phyloP scores from a whole-genome alignment of 2,113 vertebrate genomes.

The Diadophis punctatus region DNA sequence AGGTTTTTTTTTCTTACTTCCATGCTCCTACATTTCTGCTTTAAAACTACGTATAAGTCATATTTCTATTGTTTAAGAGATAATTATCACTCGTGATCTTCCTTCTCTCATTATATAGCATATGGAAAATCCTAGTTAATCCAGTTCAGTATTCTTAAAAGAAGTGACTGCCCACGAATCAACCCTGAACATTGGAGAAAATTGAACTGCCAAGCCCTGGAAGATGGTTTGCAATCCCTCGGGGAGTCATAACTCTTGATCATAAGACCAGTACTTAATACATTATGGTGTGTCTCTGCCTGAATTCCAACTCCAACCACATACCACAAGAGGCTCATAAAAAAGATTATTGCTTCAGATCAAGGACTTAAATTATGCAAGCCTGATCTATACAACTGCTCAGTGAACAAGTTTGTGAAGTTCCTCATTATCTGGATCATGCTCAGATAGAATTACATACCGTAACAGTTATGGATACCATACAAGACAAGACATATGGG shows the following conservation, averaged over 20 bases:
- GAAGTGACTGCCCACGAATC: background rate
- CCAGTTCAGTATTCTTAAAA: background rate
- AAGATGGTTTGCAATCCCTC: slow-evolving; percentile 1
- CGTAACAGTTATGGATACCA: background rate
- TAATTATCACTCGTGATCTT: background rate
- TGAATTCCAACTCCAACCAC: background rate
- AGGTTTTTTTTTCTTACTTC: background rate
- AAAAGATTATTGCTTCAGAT: slow-evolving; percentile 20
- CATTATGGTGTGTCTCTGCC: background rate
- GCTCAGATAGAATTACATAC: background rate
- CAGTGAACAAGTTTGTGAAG: background rate
- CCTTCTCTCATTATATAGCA: background rate
- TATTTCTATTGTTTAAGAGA: background rate
- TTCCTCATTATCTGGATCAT: background rate
- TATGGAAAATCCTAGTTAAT: background rate
- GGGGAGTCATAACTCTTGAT: slow-evolving; percentile 2
- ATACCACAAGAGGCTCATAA: slow-evolving; percentile 14
- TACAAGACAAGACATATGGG: background rate
- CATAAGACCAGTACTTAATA: slow-evolving; percentile 6
- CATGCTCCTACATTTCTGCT: background rate
- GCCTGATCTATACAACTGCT: background rate
- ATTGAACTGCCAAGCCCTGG: background rate
- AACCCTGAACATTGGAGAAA: background rate
- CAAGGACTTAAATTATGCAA: slow-evolving; percentile 16
- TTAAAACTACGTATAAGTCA: background rate